A percentile compares a stretch with the other conserved stretches of the same genome.
These are phyloP conservation scores for Brachypterus glaber DNA, from an alignment of 2,888 invertebrate genomes.

Conservation along the genomic window DNA sequence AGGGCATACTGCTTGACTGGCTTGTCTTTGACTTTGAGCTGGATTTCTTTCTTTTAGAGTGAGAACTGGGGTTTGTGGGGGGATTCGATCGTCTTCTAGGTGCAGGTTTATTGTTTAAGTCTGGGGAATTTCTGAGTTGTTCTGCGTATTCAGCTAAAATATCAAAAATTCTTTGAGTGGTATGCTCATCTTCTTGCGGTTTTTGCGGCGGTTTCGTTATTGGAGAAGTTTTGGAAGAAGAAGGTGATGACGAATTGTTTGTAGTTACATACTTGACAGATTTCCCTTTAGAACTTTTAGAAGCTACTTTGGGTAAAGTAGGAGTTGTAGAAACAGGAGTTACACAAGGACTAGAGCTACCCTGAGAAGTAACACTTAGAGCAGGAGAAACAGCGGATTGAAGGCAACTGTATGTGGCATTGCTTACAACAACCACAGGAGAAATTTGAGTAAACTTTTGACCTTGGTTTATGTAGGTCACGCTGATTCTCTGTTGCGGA, in stretches of 20 bases:
- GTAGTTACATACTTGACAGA: slow-evolving; percentile 49
- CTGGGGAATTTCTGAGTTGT: slow-evolving; percentile 69
- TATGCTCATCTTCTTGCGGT: slow-evolving; percentile 72
- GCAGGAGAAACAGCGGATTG: slow-evolving; percentile 47
- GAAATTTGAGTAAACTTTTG: slow-evolving; percentile 41
- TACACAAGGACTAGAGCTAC: slow-evolving; percentile 49
- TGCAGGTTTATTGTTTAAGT: slow-evolving; percentile 70
- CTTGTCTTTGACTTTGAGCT: slow-evolving; percentile 48
- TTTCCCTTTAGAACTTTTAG: slow-evolving; percentile 41
- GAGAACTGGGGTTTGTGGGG: slow-evolving; percentile 60
- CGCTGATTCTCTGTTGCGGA: slow-evolving; percentile 42
- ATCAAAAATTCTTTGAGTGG: slow-evolving; percentile 68
- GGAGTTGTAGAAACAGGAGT: slow-evolving; percentile 47
- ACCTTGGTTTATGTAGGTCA: slow-evolving; percentile 46
- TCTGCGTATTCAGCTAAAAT: slow-evolving; percentile 73
- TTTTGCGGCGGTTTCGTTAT: slow-evolving; percentile 61
- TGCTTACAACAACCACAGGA: slow-evolving; percentile 49
- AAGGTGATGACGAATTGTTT: slow-evolving; percentile 30
- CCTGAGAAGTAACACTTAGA: slow-evolving; percentile 48
- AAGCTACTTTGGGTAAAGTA: slow-evolving; percentile 28
- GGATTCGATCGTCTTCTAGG: slow-evolving; percentile 66
- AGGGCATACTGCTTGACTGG: slow-evolving; percentile 32
- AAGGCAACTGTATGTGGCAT: slow-evolving; percentile 39
- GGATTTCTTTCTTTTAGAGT: slow-evolving; percentile 60
- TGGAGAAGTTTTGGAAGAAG: slow-evolving; percentile 54